Conservation (phyloP, 2,888 invertebrate genomes). For the Barypeithes pellucidus region DNA sequence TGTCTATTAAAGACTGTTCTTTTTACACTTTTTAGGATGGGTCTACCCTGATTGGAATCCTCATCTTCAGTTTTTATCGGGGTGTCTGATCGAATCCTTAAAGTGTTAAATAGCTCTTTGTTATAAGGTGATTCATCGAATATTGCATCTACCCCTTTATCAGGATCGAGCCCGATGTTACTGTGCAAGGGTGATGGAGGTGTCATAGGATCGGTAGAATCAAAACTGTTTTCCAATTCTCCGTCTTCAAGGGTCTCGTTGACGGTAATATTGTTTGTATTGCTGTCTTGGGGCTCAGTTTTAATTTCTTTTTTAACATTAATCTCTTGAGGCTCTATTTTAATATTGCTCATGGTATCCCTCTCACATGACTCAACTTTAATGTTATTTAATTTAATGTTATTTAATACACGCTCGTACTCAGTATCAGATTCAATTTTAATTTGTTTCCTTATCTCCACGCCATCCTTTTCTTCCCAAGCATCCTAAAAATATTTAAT, state of each 20-base stretch:
- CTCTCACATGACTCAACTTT: neutral
- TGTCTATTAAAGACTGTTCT: conserved; percentile 52
- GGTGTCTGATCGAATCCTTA: conserved; percentile 55
- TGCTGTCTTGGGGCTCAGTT: conserved; percentile 4
- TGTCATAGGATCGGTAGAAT: neutral
- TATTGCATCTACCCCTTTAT: conserved; percentile 22
- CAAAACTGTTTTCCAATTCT: conserved; percentile 2
- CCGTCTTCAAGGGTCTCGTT: conserved; percentile 21
- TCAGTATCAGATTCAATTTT: conserved; percentile 45
- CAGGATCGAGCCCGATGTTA: conserved; percentile 9
- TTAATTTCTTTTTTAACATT: conserved; percentile 1
- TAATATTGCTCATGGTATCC: neutral
- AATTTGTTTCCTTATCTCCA: conserved; percentile 38
- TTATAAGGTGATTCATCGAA: conserved; percentile 60
- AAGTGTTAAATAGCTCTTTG: conserved; percentile 58
- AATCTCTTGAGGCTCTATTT: neutral
- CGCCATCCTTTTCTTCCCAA: conserved; percentile 55
- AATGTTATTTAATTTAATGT: neutral
- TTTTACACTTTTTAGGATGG: conserved; percentile 52
- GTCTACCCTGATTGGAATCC: conserved; percentile 6
- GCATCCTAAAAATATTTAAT: conserved; percentile 60
- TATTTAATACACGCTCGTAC: no score
- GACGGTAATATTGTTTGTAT: neutral
- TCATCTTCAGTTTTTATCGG: conserved; percentile 55
- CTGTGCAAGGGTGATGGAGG: conserved; percentile 12